Evolutionary conservation across 1,140 invertebrate species (phyloP), one percentile per base, ranked within the genome.

Genomic region (Pararge aegeria): DNA sequence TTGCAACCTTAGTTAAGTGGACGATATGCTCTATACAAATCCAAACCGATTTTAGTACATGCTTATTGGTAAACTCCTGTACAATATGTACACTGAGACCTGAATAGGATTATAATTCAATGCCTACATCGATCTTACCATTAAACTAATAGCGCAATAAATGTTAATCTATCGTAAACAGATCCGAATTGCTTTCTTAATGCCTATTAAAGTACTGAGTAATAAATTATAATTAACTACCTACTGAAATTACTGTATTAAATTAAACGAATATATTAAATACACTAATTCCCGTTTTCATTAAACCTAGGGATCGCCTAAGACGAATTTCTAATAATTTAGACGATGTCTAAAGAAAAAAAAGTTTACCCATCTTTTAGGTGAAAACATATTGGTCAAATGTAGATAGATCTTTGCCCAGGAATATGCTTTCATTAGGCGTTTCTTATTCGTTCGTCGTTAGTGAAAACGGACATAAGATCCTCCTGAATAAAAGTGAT

Each of bases 1-100:
- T 37, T 56, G 29, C 42, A 49, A 20, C 30, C 10, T 15, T 44
- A 15, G 18, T 21, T 38, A 34, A 27, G 19, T 44, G n/a, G 42
- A 30, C 16, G 44, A 37, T 49, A 56, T 29, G 44, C 16, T 56
- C 44, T 21, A 49, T 38, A 56, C 55, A 56, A 56, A 56, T 49
- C 44, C 55, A 12, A 34, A 34, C 7, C 7, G 30, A 7, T 34
- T 34, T 34, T 12, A 34, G 30, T 34, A n/a, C 30, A 10, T 34
- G n/a, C 1, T 10, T 30, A 30, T 30, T 10, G 1, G 1, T 30
- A 7, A 5, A 10, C 5, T 1, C 9, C 29, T 30, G 5, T 24
- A 24, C 24, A 24, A 12, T 34, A 34, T 2, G 1, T 34, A 34
- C 30, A 10, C 3, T 1, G 10, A 34, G 30, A n/a, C n/a, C n/a